Evolutionary conservation across 1,140 invertebrate species (phyloP).

Genomic region (Mylabris phalerata): DNA sequence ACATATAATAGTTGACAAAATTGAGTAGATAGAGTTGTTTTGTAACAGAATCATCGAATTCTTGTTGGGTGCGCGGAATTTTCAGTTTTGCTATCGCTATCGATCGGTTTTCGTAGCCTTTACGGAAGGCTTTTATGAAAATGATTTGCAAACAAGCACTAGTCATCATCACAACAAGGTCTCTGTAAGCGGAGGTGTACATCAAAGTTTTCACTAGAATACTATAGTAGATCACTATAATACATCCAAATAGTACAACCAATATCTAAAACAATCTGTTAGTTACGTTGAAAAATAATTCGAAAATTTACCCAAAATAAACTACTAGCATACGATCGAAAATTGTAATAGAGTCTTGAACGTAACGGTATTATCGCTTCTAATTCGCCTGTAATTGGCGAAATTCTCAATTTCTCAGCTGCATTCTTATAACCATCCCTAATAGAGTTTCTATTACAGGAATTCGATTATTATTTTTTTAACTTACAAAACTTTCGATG

Average conservation of each 20-base stretch:
- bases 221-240: neutral
- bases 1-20: constrained; percentile 97
- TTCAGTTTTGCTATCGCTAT: constrained; percentile 89
- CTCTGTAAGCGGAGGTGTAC: neutral
- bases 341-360: constrained; percentile 70
- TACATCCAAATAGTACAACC: constrained; percentile 12
- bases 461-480: neutral
- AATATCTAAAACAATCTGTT: constrained; percentile 13
- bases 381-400: constrained; percentile 57
- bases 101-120: constrained; percentile 75
- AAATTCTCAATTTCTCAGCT: constrained; percentile 44
- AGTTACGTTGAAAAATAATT: neutral
- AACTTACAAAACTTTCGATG: constrained; percentile 53
- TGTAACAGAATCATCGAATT: constrained; percentile 93
- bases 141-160: constrained; percentile 76
- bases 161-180: neutral
- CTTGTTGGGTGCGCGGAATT: constrained; percentile 85
- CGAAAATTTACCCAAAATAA: constrained; percentile 57
- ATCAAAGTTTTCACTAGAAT: neutral
- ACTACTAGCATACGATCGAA: constrained; percentile 70
- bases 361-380: constrained; percentile 80
- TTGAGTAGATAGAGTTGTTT: constrained; percentile 94
- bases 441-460: neutral
- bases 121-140: constrained; percentile 58
- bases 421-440: neutral